A percentile compares a stretch with the other conserved stretches of the same genome.
Conservation (phyloP, 2,797 vertebrate genomes). For the Morelia viridis region DNA sequence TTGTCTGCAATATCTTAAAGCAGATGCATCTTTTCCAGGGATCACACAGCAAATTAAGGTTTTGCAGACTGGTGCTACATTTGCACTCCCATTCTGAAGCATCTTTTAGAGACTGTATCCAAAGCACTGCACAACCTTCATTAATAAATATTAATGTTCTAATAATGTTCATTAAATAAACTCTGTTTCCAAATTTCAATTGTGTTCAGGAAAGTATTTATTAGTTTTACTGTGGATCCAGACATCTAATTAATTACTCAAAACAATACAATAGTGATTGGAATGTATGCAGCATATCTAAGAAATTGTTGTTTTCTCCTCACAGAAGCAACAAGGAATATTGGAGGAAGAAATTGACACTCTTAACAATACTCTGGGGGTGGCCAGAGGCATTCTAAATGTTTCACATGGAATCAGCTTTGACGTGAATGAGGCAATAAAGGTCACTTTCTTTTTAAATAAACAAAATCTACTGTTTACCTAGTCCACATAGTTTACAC, state of each 20-base stretch:
- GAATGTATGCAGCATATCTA: neutral
- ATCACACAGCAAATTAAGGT: neutral
- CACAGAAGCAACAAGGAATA: constrained; percentile 66
- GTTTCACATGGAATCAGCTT: constrained; percentile 64
- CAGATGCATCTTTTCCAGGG: neutral
- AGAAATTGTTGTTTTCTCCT: constrained; percentile 9
- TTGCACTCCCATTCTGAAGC: neutral
- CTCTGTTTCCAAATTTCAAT: neutral
- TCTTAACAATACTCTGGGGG: constrained; percentile 73
- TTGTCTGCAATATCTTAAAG: neutral
- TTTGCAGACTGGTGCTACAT: neutral
- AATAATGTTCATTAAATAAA: neutral
- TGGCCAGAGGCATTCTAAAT: constrained; percentile 66
- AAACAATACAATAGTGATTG: constrained; percentile 9
- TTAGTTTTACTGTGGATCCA: neutral
- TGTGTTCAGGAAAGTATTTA: neutral
- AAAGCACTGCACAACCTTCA: neutral
- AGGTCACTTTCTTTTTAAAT: constrained; percentile 71
- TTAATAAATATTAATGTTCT: neutral
- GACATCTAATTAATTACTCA: neutral
- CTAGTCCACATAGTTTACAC: neutral
- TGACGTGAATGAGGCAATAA: constrained; percentile 78
- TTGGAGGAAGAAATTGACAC: constrained; percentile 67
- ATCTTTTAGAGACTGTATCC: neutral
- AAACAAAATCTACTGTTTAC: neutral